Percentiles rank a stretch among this genome's conserved stretches.
These are phyloP conservation scores for Climacteris rufus DNA, from an alignment of 2,113 vertebrate genomes.

Conservation along the genomic window DNA sequence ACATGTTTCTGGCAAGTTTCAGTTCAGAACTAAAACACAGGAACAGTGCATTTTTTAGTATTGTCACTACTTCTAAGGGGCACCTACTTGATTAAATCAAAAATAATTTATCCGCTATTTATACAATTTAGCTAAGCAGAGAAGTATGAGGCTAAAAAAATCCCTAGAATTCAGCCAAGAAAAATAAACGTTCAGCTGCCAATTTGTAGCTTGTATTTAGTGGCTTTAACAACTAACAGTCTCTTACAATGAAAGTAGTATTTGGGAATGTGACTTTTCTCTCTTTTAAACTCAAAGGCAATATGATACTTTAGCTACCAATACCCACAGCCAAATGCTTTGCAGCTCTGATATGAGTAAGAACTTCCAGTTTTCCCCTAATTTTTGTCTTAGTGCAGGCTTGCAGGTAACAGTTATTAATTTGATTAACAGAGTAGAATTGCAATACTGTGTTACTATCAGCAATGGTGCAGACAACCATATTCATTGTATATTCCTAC, in stretches of 20 bases:
- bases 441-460: background rate
- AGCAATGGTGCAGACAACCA: background rate
- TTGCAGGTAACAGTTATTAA: background rate
- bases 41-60: background rate
- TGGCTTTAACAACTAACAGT: background rate
- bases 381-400: background rate
- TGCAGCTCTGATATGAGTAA: background rate
- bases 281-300: background rate
- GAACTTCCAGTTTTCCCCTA: background rate
- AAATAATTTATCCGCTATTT: background rate
- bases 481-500: background rate
- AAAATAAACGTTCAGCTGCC: constrained; percentile 26
- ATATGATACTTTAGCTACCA: background rate
- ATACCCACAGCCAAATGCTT: background rate
- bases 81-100: constrained; percentile 12
- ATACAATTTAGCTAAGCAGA: background rate
- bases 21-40: background rate
- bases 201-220: constrained; percentile 15
- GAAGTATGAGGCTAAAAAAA: constrained; percentile 14
- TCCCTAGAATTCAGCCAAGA: constrained; percentile 12
- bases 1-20: background rate
- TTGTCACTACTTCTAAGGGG: constrained; percentile 14
- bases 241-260: background rate
- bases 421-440: background rate
- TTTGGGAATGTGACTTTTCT: background rate